A percentile compares a stretch with the other conserved stretches of the same genome.
Evolutionary conservation across 2,113 vertebrate genomes (phyloP).

Genomic region (Numida meleagris): DNA sequence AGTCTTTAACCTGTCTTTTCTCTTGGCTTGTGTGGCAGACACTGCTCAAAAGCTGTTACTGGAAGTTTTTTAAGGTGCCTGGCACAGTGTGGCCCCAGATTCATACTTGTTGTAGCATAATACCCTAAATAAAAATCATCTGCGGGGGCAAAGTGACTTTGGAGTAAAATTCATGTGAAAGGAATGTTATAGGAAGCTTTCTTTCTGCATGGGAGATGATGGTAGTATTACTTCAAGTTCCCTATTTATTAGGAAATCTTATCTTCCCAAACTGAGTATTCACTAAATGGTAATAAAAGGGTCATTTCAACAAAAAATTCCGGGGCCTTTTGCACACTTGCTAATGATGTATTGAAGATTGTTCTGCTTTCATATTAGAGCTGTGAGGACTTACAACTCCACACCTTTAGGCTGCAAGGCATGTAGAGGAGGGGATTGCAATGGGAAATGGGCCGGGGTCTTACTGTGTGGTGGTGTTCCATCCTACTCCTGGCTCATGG

Average conservation of each 20-base stretch:
- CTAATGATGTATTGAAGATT: background rate
- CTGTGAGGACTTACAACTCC: background rate
- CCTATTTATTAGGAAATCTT: background rate
- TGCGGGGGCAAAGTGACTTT: background rate
- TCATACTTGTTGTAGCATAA: background rate
- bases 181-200: background rate
- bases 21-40: background rate
- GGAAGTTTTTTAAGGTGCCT: background rate
- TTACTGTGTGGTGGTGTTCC: background rate
- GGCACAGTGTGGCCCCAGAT: background rate
- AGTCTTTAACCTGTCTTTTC: background rate
- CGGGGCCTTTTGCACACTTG: background rate
- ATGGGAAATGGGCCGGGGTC: background rate
- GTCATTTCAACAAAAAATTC: background rate
- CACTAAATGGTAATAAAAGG: background rate
- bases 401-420: background rate
- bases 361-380: background rate
- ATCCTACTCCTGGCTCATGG: background rate
- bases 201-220: background rate
- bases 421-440: background rate
- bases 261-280: background rate
- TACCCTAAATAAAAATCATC: background rate
- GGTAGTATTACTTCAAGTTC: background rate
- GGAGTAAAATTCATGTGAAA: background rate
- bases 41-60: background rate